Evolutionary conservation across 2,113 vertebrate species (phyloP), one percentile per base, ranked within the genome.

Genomic region (Psittacula cyanocephala): DNA sequence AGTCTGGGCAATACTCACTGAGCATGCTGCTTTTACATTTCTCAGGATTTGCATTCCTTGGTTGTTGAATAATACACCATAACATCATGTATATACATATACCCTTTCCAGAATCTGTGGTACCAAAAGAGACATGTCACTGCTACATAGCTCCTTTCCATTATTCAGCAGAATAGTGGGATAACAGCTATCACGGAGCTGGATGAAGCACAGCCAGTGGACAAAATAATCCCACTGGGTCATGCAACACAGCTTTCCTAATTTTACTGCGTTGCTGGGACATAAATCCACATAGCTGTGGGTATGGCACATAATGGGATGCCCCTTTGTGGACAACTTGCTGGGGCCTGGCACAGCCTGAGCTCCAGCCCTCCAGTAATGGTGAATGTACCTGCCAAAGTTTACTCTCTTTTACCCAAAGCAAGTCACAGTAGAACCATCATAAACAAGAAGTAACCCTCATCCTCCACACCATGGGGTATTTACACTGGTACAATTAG

Each of bases 221-320:
- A 5, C 17, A n/a, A 41, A 76, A 47, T 10, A 60, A 67, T 10
- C 72, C 67, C 53, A 18, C 13, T 6, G 29, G 44, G 20, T 46
- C 7, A 0, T 8, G 13, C 17, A 55, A 15, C 31, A 18, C 52
- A 53, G n/a, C 53, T 49, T 69, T 60, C 25, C 31, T 25, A 1
- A 2, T 49, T 44, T 33, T 5, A 39, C 10, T n/a, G 3, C 0
- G 1, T 17, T 50, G 27, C 47, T 71, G 39, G 46, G 59, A 47
- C 41, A 62, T 3, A 29, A 65, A 75, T 50, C 44, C 4, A 0
- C 0, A 0, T 3, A 35, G 53, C 17, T 71, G 17, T 24, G 33
- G 52, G 33, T 33, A 23, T 0, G 13, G 53, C 31, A 72, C 52
- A 9, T 29, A n/a, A 29, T 5, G 19, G 68, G 19, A 71, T 31